Evolutionary conservation across 2,113 vertebrate species (phyloP).

Genomic region (Albula goreensis): DNA sequence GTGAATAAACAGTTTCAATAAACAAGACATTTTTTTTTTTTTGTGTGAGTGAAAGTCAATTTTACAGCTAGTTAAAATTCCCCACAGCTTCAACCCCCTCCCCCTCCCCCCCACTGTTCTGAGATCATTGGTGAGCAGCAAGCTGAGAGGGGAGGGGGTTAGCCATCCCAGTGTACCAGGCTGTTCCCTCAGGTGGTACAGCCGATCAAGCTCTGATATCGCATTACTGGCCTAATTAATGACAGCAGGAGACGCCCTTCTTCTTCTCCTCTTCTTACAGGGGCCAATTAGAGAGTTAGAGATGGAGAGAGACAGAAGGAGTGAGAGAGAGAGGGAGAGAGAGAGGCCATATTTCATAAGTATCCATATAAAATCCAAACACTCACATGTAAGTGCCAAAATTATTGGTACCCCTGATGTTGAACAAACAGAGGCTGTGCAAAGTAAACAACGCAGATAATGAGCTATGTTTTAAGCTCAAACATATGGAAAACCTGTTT

Average conservation of each 20-base stretch:
- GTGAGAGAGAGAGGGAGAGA: not conserved
- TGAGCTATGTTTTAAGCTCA: too few species aligned
- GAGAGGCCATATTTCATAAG: not conserved
- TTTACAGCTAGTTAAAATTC: too few species aligned
- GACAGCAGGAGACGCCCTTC: conserved; percentile 58
- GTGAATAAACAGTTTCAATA: too few species aligned
- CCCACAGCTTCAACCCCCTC: too few species aligned
- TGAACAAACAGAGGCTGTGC: too few species aligned
- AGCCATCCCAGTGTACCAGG: not conserved
- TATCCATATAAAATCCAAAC: too few species aligned
- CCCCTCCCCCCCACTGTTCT: not conserved
- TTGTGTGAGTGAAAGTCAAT: too few species aligned
- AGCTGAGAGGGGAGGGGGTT: not conserved
- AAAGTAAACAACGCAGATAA: too few species aligned
- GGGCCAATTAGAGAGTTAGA: not conserved
- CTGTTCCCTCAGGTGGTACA: not conserved
- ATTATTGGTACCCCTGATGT: too few species aligned
- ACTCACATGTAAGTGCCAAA: too few species aligned
- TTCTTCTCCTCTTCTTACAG: conserved; percentile 29
- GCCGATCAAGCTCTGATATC: conserved; percentile 24
- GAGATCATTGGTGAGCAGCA: not conserved
- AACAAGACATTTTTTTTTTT: too few species aligned
- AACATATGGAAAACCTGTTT: too few species aligned
- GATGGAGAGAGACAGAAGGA: not conserved
- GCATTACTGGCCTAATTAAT: conserved; percentile 61